Base-by-base conservation (phyloP, 92 coral and sea anemone species). In the Parazoanthus atlanticus region DNA sequence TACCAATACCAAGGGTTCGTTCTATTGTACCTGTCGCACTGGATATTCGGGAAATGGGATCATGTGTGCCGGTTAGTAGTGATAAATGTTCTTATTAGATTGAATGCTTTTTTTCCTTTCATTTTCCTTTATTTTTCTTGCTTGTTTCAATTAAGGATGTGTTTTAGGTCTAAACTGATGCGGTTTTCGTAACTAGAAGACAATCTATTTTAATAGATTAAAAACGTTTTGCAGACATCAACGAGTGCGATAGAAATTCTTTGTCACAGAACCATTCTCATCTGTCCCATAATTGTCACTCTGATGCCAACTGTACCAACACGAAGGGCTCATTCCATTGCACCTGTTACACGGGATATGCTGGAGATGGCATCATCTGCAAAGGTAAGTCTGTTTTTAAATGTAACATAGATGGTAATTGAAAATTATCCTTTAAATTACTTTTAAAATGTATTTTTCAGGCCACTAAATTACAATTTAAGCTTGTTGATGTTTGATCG, bases 21-120 rank as follows among this genome's bases (percentile, higher is more conserved):
- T 80, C 70, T 47, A 46, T 67, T 80, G 85, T 46, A 80, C 70
- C 19, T 80, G 85, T 47, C 85, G 6, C 5, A 43, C 70, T 19
- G 70, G 85, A 5, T 80, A 80, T 8, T 80, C 85, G 25, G 85
- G 70, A 30, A 23, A 80, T 47, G 85, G 85, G 6, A 46, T 80
- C 40, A 46, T 32, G 33, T 80, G 85, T 43, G 34, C 31, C 1
- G 85, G 85, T 25, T 10, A 80, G 85, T 79, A 58, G 1, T 56
- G 65, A 56, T 56, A 43, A 79, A 6, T 32, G 34, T 38, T 29
- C 77, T 33, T 73, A 33, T 31, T 31, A 33, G 21, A 32, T 21
- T 38, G n/a, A 34, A 40, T 74, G 9, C 78, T 3, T 17, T 21
- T 36, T 32, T 31, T 8, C 23, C n/a, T 30, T 2, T 3, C 0